Evolutionary conservation across 2,113 vertebrate genomes (phyloP).

Genomic region (Pluvianellus socialis): DNA sequence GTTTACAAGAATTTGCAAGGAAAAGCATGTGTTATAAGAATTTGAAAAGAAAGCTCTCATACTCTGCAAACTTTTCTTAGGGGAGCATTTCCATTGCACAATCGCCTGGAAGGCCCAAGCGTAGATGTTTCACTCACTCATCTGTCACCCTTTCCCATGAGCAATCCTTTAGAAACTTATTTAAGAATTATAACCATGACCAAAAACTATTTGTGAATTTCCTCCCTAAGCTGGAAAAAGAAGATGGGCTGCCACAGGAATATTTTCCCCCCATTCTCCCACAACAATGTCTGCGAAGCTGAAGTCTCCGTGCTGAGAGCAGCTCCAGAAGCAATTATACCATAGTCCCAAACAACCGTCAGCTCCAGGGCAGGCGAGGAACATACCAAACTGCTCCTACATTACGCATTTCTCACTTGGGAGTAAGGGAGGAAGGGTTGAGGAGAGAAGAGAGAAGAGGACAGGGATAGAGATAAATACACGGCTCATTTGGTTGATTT

Average conservation of each 20-base stretch:
- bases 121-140: background rate
- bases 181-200: background rate
- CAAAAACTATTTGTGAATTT: background rate
- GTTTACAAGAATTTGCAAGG: background rate
- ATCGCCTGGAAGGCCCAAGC: background rate
- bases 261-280: background rate
- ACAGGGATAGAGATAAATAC: background rate
- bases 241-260: background rate
- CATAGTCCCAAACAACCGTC: background rate
- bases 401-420: background rate
- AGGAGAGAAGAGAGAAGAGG: background rate
- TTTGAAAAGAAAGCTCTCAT: background rate
- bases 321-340: background rate
- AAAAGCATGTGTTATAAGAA: background rate
- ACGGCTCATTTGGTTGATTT: background rate
- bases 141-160: background rate
- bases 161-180: background rate
- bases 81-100: background rate
- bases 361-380: accelerated
- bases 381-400: background rate
- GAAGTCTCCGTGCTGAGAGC: background rate
- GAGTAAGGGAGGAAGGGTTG: background rate
- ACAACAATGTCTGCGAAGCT: background rate
- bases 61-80: background rate
- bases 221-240: background rate